Evolutionary conservation across 2,888 invertebrate genomes (phyloP).

Genomic region (Cyrtodaria siliqua): DNA sequence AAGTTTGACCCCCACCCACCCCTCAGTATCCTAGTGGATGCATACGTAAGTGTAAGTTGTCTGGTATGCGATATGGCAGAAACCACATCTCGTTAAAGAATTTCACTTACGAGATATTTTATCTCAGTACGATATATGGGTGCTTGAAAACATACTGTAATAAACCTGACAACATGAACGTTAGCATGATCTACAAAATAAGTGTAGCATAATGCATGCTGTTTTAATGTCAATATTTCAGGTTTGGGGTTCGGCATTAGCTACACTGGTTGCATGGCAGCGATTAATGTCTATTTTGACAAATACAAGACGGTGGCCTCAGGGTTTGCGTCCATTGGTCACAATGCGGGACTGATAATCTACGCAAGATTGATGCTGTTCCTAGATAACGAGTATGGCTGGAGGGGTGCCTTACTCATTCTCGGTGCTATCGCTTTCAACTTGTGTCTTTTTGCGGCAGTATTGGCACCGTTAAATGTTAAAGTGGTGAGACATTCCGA

Average conservation of each 20-base stretch:
- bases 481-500: background rate
- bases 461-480: constrained; percentile 24
- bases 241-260: constrained; percentile 51
- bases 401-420: constrained; percentile 45
- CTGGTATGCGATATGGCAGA: no score
- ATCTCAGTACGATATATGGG: no score
- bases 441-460: constrained; percentile 32
- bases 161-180: no score
- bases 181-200: no score
- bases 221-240: constrained; percentile 24
- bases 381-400: constrained; percentile 31
- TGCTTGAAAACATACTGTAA: no score
- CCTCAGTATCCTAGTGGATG: no score
- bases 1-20: no score
- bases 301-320: constrained; percentile 52
- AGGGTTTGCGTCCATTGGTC: constrained; percentile 43
- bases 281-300: constrained; percentile 47
- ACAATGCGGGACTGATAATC: constrained; percentile 37
- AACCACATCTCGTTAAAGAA: no score
- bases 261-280: constrained; percentile 50
- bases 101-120: no score
- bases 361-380: constrained; percentile 30
- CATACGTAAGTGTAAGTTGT: no score
- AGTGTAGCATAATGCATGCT: no score
- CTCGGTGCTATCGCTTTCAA: constrained; percentile 42